Evolutionary conservation across 2,888 invertebrate genomes (phyloP), one percentile per base, ranked within the genome.

Genomic region (Philonicus albiceps): DNA sequence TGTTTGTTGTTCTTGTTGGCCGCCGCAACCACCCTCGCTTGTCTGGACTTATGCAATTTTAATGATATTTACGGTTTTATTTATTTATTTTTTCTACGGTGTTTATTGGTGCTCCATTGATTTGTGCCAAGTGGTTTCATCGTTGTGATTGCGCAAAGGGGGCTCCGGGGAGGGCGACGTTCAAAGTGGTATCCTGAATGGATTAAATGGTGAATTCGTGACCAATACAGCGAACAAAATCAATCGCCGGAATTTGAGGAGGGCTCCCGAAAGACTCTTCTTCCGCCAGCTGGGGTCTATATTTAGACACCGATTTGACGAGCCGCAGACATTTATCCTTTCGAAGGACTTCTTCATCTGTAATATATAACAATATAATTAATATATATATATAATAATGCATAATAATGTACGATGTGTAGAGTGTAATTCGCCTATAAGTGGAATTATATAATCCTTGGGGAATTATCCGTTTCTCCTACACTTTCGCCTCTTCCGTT

Each of bases 391-490:
- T 37, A 37, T 37, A 37, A 37, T 37, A 37, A 37, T 37, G 34
- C 8, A 34, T 31, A 31, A 31, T 31, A 31, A 31, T 31, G 31
- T 34, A 34, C 8, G 8, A 43, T 3, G 40, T 43, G 16, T 43
- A 3, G n/a, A 78, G 34, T 76, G 40, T 76, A 37, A 76, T 78
- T 3, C 49, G 34, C 40, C 13, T 40, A n/a, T n/a, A 76, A 40
- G 43, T 76, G 40, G 43, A 76, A 80, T 80, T 80, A 53, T 80
- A 80, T 80, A 80, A 80, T 49, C 80, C n/a, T 53, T 53, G n/a
- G 53, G 53, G 31, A 80, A 80, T 80, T 53, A 80, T 80, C 80
- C 53, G 49, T 49, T 80, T 43, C 53, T 53, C 53, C 53, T 49
- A 37, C 75, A n/a, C 34, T 27, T 78, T 78, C 13, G 16, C 49